These are phyloP conservation scores for Lithobates sylvaticus DNA, from an alignment of 2,797 vertebrate genomes.

Conservation along the genomic window DNA sequence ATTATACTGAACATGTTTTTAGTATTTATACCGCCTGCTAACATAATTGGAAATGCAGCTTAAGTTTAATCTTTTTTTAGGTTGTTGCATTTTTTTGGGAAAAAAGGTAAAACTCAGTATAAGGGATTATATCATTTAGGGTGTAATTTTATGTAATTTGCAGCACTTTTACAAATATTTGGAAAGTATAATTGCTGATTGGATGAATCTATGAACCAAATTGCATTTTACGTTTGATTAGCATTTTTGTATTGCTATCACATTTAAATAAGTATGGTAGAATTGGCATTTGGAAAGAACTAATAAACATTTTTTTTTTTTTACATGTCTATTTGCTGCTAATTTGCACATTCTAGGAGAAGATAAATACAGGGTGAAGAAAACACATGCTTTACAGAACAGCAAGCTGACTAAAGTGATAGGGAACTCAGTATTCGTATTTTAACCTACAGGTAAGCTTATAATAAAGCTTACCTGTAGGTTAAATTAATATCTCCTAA, in stretches of 20 bases:
- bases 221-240: background rate
- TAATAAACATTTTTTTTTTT: too few species aligned
- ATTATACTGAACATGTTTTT: slow-evolving; percentile 55
- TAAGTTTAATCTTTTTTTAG: slow-evolving; percentile 32
- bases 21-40: slow-evolving; percentile 30
- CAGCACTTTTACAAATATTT: background rate
- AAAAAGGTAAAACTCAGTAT: slow-evolving; percentile 19
- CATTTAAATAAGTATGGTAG: background rate
- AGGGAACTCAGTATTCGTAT: too few species aligned
- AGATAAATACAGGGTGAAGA: background rate
- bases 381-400: too few species aligned
- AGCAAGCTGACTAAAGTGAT: too few species aligned
- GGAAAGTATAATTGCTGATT: slow-evolving; percentile 1
- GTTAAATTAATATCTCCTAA: too few species aligned
- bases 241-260: background rate
- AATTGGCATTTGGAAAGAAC: background rate
- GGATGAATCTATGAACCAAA: background rate
- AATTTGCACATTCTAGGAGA: background rate
- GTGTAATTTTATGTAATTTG: slow-evolving; percentile 10
- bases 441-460: too few species aligned
- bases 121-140: slow-evolving; percentile 10
- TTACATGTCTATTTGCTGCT: too few species aligned
- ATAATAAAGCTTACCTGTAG: too few species aligned
- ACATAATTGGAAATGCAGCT: slow-evolving; percentile 42
- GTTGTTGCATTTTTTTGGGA: slow-evolving; percentile 26